These are phyloP conservation scores for Pygmarrhopalites habei DNA, from an alignment of 1,140 invertebrate genomes.

Conservation along the genomic window DNA sequence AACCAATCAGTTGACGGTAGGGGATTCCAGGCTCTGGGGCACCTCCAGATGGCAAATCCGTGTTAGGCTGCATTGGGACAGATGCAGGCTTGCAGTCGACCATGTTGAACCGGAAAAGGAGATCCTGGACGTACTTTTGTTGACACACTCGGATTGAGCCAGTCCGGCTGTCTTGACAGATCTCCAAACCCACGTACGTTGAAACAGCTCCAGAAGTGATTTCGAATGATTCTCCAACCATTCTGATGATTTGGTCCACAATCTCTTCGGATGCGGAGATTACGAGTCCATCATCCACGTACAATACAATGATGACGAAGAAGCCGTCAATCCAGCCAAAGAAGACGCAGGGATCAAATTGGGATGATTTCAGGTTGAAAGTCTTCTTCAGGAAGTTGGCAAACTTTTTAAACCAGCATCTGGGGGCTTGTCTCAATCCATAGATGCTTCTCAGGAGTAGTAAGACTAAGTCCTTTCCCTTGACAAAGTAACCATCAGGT, in stretches of 20 bases:
- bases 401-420: slow-evolving; percentile 34
- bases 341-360: slow-evolving; percentile 19
- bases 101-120: slow-evolving; percentile 11
- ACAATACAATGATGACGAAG: slow-evolving; percentile 1
- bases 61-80: slow-evolving; percentile 6
- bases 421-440: slow-evolving; percentile 38
- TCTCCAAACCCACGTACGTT: slow-evolving; percentile 6
- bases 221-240: background rate
- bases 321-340: background rate
- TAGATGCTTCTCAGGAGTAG: slow-evolving; percentile 32
- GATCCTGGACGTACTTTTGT: slow-evolving; percentile 41
- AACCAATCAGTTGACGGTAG: slow-evolving; percentile 42
- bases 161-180: background rate
- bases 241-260: background rate
- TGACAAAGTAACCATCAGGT: slow-evolving; percentile 43
- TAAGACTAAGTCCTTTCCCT: slow-evolving; percentile 1
- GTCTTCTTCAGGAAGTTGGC: background rate
- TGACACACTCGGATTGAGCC: slow-evolving; percentile 5
- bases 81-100: background rate
- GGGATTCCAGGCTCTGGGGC: background rate
- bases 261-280: background rate
- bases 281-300: slow-evolving; percentile 28
- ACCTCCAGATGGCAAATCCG: background rate
- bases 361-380: background rate
- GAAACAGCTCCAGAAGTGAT: background rate